Percentiles rank a stretch among this genome's conserved stretches.
Conservation (phyloP, 2,113 vertebrate species). For the Pseudorasbora parva region DNA sequence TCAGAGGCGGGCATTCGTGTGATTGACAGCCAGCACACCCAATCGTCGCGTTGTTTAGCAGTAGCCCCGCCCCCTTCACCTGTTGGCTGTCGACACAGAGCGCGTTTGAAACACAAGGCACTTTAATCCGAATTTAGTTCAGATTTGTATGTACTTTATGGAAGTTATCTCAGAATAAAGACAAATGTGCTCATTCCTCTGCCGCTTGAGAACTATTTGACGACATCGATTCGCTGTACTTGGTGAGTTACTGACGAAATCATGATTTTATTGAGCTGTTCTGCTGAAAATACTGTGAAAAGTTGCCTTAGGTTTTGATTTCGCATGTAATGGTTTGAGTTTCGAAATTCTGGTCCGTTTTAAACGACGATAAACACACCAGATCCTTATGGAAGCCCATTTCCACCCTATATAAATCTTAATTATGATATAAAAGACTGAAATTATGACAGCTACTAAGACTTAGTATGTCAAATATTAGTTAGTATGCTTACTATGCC, state of each 20-base stretch:
- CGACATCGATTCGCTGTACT: no score
- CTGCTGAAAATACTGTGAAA: not conserved
- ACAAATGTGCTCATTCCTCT: not conserved
- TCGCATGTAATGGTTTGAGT: not conserved
- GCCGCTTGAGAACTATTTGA: not conserved
- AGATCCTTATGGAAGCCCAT: not conserved
- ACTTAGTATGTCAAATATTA: no score
- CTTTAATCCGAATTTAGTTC: not conserved
- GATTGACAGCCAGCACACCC: not conserved
- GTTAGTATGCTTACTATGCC: no score
- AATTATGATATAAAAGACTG: no score
- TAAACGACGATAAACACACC: not conserved
- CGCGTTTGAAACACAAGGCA: not conserved
- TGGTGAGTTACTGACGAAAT: not conserved
- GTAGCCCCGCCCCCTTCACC: constrained; percentile 2
- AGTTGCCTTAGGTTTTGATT: not conserved
- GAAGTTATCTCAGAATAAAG: not conserved
- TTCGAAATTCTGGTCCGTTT: not conserved
- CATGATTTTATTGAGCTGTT: not conserved
- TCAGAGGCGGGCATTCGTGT: not conserved
- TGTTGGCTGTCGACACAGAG: not conserved
- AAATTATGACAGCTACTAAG: no score
- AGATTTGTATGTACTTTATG: not conserved
- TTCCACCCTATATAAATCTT: no score
- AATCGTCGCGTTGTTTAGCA: not conserved